Base-by-base conservation (phyloP, 1,140 invertebrate genomes). In the Caenorhabditis brenneri region DNA sequence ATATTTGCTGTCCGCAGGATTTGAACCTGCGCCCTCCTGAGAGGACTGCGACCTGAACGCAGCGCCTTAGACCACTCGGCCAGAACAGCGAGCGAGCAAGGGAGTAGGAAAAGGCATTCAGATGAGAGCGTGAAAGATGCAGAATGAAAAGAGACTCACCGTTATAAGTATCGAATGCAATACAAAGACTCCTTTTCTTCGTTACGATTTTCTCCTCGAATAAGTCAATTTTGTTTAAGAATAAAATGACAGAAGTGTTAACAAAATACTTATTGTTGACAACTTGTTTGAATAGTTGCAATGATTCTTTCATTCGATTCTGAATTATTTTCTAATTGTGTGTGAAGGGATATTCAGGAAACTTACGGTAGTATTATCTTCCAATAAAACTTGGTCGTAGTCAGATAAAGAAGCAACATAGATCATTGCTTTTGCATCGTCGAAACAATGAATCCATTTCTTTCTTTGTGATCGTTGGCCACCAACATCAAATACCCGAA, bases 1-100 rank as follows among this genome's bases (percentile, higher is more conserved):
- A 49, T 19, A 24, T 42, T 42, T 74, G 65, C 65, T 42, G 65
- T 86, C 87, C 87, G 87, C 87, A 87, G 87, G 87, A 87, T 88
- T 88, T 83, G 87, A 88, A 88, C 87, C 87, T 87, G 85, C 88
- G 88, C 86, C 88, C 86, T 82, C 86, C 74, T 86, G 90, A 89
- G 88, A 84, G 88, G 94, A 95, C 94, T 95, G 94, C 94, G 94
- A 95, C 94, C 94, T 95, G 94, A 95, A 95, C 94, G 94, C 94
- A 95, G 94, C 94, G 94, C 94, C 94, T 95, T 95, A 94, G 94
- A 95, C 94, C 94, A 93, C 94, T 95, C 94, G 94, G 94, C 94
- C 94, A 95, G 94, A 94, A 94, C 65, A 46, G 65, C 65, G 15
- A 5, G 3, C 10, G 5, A 12, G 1, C 5, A 6, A 33, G 5